Base-by-base conservation (phyloP, 2,888 invertebrate genomes). In the Neoaliturus tenellus region DNA sequence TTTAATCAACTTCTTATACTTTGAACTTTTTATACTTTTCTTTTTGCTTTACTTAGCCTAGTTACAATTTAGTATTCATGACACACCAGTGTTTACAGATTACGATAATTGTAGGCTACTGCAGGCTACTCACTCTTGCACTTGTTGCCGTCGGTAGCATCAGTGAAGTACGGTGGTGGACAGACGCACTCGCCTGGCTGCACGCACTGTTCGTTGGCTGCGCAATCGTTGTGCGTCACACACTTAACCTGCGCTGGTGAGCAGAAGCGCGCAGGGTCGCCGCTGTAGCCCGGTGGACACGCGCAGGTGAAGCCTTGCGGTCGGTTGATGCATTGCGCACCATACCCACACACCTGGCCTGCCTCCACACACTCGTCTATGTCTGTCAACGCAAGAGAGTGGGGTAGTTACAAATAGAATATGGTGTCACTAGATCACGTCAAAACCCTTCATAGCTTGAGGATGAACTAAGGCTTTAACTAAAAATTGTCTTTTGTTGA, bases 131-230 rank as follows among this genome's bases (percentile, higher is more conserved):
- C 88, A 92, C 96, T 98, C 91, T 97, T 97, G 90, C 98, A 98
- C 89, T 95, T 95, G 89, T 96, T 96, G 44, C 94, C 95, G 89
- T 97, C 96, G 25, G 93, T 92, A 12, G 95, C 93, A 89, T 98
- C 98, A 39, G 95, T 93, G 90, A 96, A 97, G 91, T 95, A 98
- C 0, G 98, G 98, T 23, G 97, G 97, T 35, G 97, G 96, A 89
- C 98, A 98, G 23, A 97, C 93, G 89, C 98, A 98, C 90, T 97
- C 95, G 0, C 98, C 98, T 0, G 97, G 97, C 90, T 98, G 96
- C 33, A 97, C 95, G 89, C 98, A 98, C 90, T 96, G 96, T 90
- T 98, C 97, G 89, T 98, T 98, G 0, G 95, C 90, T 82, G 94
- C 94, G 89, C 98, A 98, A 89, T 98, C 97, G 83, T 93, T 93